Conservation (phyloP, 2,888 invertebrate species). For the Mellilla xanthometata region DNA sequence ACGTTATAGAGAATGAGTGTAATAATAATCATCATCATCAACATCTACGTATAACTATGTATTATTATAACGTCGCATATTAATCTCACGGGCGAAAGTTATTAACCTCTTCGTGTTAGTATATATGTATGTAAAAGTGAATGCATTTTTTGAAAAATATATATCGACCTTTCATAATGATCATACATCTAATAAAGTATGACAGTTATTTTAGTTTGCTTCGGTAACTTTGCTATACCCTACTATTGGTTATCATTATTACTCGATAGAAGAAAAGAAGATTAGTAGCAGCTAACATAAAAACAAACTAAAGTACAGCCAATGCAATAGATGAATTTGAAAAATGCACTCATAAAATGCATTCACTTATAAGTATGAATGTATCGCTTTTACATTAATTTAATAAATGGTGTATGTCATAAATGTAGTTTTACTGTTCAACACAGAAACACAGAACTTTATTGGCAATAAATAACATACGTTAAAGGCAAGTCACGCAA, state of each 20-base stretch:
- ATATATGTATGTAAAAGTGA: slow-evolving; percentile 43
- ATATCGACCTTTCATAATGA: no score
- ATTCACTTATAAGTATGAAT: slow-evolving; percentile 50
- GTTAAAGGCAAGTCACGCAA: no score
- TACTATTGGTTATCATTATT: no score
- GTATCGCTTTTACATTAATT: slow-evolving; percentile 61
- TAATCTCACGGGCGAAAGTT: slow-evolving; percentile 26
- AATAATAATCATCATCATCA: slow-evolving; percentile 17
- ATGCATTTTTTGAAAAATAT: slow-evolving; percentile 41
- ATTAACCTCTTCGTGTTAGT: slow-evolving; percentile 22
- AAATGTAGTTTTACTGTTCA: slow-evolving; percentile 18
- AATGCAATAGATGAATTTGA: no score
- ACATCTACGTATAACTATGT: slow-evolving; percentile 19
- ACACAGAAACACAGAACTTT: no score
- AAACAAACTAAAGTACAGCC: no score
- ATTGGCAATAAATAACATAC: no score
- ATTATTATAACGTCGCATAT: slow-evolving; percentile 35
- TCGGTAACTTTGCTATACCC: no score
- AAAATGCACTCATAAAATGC: slow-evolving; percentile 24
- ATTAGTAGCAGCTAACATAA: no score
- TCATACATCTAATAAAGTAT: no score
- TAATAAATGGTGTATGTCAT: slow-evolving; percentile 70
- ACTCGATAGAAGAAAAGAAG: no score
- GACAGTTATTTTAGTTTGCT: no score
- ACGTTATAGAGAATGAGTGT: slow-evolving; percentile 45